Evolutionary conservation across 2,797 vertebrate genomes (phyloP).

Genomic region (Fratercula arctica): DNA sequence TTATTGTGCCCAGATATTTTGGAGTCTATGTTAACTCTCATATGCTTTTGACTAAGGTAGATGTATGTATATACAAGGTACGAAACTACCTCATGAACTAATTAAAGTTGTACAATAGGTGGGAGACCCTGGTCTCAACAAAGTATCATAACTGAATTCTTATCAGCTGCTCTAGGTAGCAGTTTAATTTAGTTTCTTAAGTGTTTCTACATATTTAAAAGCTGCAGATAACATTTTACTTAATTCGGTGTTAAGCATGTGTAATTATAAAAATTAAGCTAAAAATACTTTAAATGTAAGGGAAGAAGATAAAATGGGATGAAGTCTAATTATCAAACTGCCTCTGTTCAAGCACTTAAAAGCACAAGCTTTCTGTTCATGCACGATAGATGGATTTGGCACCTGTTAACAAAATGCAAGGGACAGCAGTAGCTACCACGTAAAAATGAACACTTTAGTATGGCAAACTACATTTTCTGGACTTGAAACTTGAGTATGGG

Average conservation of each 20-base stretch:
- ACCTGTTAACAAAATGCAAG: neutral
- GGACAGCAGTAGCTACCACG: neutral
- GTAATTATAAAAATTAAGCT: neutral
- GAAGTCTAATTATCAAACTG: neutral
- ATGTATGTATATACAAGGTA: neutral
- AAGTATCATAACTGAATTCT: neutral
- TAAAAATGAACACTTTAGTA: neutral
- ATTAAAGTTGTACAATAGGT: neutral
- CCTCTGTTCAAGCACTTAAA: neutral
- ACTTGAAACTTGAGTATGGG: neutral
- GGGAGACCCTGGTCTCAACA: neutral
- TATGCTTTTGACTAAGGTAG: neutral
- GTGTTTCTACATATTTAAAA: neutral
- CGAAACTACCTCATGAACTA: fast-evolving
- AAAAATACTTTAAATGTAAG: neutral
- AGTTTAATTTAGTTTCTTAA: neutral
- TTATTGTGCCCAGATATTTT: neutral
- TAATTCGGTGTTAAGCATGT: neutral
- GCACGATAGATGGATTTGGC: neutral
- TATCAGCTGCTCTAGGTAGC: neutral
- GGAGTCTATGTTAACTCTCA: neutral
- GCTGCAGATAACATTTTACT: neutral
- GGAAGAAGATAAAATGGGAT: neutral
- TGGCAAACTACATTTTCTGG: neutral
- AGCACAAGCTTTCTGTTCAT: neutral